Evolutionary conservation across 2,797 vertebrate genomes (phyloP).

Genomic region (Harpagifer antarcticus): DNA sequence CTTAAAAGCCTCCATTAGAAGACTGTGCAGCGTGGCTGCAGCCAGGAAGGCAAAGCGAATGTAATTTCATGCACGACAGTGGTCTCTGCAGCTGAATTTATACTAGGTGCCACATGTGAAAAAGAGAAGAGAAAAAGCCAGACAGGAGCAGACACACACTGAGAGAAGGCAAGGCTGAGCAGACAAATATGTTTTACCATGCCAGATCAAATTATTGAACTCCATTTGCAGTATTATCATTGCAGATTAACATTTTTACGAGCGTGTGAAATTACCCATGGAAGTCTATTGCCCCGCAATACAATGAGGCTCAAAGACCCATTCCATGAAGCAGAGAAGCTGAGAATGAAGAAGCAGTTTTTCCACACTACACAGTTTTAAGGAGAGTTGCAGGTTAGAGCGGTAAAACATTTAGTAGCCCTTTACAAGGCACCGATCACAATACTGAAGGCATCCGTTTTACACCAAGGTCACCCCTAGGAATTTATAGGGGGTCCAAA

Average conservation of each 20-base stretch:
- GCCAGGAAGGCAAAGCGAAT: constrained; percentile 69
- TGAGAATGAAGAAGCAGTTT: constrained; percentile 38
- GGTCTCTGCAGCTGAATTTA: constrained; percentile 63
- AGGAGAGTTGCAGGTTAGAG: constrained; percentile 28
- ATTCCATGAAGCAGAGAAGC: constrained; percentile 39
- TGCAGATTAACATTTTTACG: constrained; percentile 79
- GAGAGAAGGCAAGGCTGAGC: constrained; percentile 39
- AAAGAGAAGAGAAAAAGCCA: constrained; percentile 23
- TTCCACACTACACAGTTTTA: constrained; percentile 45
- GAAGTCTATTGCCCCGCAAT: constrained; percentile 53
- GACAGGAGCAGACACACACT: constrained; percentile 26
- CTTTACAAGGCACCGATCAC: constrained; percentile 29
- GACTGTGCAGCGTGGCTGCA: constrained; percentile 57
- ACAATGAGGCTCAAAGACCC: constrained; percentile 58
- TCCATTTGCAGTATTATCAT: constrained; percentile 74
- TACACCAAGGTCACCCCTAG: constrained; percentile 52
- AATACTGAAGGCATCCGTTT: constrained; percentile 21
- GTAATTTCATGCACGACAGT: constrained; percentile 76
- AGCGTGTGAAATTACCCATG: constrained; percentile 76
- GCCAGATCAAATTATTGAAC: constrained; percentile 75
- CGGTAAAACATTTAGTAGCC: constrained; percentile 42
- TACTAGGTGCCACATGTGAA: constrained; percentile 50
- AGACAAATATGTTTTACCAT: constrained; percentile 65
- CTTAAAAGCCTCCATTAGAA: constrained; percentile 76
- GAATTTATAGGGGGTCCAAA: constrained; percentile 22